Conservation (phyloP, 1,140 invertebrate species). For the Ceratina calcarata region DNA sequence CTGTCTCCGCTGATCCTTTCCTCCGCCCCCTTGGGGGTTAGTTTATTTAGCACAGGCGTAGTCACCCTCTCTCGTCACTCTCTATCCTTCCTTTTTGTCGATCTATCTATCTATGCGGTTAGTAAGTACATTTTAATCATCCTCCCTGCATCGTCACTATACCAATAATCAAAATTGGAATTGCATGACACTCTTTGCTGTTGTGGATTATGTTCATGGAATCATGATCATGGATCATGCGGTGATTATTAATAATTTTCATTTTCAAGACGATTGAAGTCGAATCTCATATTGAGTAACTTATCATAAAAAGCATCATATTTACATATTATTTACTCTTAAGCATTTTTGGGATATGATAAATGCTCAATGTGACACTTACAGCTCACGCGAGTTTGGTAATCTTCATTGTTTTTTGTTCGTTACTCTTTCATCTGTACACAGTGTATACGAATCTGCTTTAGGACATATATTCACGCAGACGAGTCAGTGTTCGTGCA, state of each 20-base stretch:
- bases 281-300: too few relatives aligned
- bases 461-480: background rate
- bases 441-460: constrained; percentile 22
- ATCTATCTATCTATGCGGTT: constrained; percentile 52
- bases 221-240: too few relatives aligned
- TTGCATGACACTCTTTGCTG: background rate
- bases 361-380: background rate
- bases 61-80: constrained; percentile 58
- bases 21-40: constrained; percentile 61
- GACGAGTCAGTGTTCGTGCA: background rate
- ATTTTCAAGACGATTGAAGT: too few relatives aligned
- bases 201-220: background rate
- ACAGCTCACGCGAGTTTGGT: background rate
- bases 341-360: background rate
- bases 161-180: background rate
- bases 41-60: constrained; percentile 80
- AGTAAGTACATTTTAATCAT: constrained; percentile 39
- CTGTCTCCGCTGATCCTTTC: constrained; percentile 33
- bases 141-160: constrained; percentile 17
- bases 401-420: background rate
- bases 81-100: constrained; percentile 53
- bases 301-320: too few relatives aligned
- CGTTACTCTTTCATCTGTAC: constrained; percentile 3
- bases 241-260: too few relatives aligned
- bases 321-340: too few relatives aligned